A percentile compares a stretch with the other conserved stretches of the same genome.
Evolutionary conservation across 2,797 vertebrate species (phyloP).

Genomic region (Naso thynnoides): DNA sequence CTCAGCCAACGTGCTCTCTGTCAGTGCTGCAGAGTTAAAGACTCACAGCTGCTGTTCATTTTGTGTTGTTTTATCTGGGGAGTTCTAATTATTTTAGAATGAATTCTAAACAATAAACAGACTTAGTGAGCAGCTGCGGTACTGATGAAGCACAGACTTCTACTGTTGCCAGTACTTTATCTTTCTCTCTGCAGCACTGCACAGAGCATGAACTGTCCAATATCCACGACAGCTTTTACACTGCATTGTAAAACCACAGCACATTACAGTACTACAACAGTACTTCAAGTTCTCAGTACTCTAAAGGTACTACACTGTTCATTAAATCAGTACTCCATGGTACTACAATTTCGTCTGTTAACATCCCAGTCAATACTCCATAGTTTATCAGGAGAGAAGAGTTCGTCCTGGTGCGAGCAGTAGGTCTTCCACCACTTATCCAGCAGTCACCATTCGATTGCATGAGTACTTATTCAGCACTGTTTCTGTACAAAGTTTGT

Average conservation of each 20-base stretch:
- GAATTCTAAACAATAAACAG: slow-evolving; percentile 20
- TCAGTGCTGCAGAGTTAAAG: slow-evolving; percentile 85
- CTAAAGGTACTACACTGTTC: slow-evolving; percentile 79
- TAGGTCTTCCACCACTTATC: slow-evolving; percentile 51
- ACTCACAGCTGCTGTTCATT: slow-evolving; percentile 76
- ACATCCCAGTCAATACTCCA: slow-evolving; percentile 68
- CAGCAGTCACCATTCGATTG: slow-evolving; percentile 37
- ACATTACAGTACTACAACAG: slow-evolving; percentile 77
- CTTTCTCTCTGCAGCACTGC: slow-evolving; percentile 80
- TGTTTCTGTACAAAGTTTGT: slow-evolving; percentile 60
- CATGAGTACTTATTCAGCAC: slow-evolving; percentile 48
- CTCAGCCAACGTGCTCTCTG: slow-evolving; percentile 84
- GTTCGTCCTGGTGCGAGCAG: slow-evolving; percentile 57
- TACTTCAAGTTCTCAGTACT: slow-evolving; percentile 79
- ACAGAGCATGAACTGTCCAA: slow-evolving; percentile 70
- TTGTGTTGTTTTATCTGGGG: slow-evolving; percentile 28
- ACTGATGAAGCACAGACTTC: slow-evolving; percentile 7
- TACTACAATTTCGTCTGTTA: slow-evolving; percentile 76
- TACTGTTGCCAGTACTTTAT: slow-evolving; percentile 36
- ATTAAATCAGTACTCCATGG: slow-evolving; percentile 77
- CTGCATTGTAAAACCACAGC: slow-evolving; percentile 77
- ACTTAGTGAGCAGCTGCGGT: slow-evolving; percentile 27
- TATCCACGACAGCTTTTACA: slow-evolving; percentile 74
- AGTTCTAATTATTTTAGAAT: slow-evolving; percentile 31
- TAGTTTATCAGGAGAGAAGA: slow-evolving; percentile 50